A percentile compares a stretch with the other conserved stretches of the same genome.
These are phyloP conservation scores for Lasioglossum baleicum DNA, from an alignment of 1,140 invertebrate species.

Conservation along the genomic window DNA sequence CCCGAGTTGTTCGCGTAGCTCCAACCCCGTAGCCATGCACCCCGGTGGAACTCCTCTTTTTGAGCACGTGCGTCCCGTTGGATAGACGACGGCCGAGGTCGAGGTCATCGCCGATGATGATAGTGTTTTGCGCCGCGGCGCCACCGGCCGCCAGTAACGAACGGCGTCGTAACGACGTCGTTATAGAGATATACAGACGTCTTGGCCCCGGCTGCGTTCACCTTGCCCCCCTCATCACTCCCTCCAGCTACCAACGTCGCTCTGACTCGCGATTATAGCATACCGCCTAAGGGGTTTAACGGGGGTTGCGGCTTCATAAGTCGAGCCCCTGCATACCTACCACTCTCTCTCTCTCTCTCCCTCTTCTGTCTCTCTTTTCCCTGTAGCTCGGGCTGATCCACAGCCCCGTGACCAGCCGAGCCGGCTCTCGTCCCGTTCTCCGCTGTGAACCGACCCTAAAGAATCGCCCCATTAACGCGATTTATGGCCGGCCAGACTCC, in stretches of 20 bases:
- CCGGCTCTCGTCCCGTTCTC: slow-evolving; percentile 35
- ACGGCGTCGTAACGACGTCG: slow-evolving; percentile 72
- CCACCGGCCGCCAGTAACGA: slow-evolving; percentile 59
- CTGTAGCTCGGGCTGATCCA: background rate
- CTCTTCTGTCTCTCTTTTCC: background rate
- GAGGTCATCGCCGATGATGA: slow-evolving; percentile 50
- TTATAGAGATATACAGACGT: slow-evolving; percentile 68
- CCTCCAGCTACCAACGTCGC: background rate
- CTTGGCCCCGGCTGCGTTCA: slow-evolving; percentile 55
- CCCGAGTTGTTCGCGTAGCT: no score
- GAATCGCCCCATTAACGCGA: slow-evolving; percentile 71
- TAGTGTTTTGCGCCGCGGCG: slow-evolving; percentile 38
- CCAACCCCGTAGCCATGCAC: no score
- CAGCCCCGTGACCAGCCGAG: slow-evolving; percentile 35
- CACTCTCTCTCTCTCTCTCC: slow-evolving; percentile 8
- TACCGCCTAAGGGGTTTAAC: slow-evolving; percentile 56
- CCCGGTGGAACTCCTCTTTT: slow-evolving; percentile 9
- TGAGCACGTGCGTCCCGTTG: slow-evolving; percentile 9
- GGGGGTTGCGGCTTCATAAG: slow-evolving; percentile 69
- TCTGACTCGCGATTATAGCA: slow-evolving; percentile 62
- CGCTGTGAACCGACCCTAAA: slow-evolving; percentile 59
- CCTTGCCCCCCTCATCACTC: slow-evolving; percentile 33
- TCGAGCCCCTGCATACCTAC: slow-evolving; percentile 58
- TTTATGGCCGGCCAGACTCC: slow-evolving; percentile 61
- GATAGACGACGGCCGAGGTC: slow-evolving; percentile 47